These are phyloP conservation scores for Dendroctonus ponderosae DNA, from an alignment of 1,140 invertebrate species.

Conservation along the genomic window DNA sequence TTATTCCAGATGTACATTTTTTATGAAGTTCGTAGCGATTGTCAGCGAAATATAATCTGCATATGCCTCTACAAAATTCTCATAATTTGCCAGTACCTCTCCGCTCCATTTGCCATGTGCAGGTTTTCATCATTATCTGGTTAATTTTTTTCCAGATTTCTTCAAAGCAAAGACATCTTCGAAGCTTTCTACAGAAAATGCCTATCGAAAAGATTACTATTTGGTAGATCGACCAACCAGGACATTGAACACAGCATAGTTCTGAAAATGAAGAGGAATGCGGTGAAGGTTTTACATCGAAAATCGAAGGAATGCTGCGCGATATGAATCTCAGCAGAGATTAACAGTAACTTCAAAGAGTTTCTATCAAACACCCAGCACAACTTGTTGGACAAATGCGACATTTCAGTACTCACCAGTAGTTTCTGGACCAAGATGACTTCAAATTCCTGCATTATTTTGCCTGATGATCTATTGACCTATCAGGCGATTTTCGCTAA, in stretches of 20 bases:
- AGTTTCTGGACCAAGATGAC: constrained; percentile 97
- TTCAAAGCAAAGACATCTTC: constrained; percentile 98
- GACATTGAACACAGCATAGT: constrained; percentile 98
- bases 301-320: constrained; percentile 98
- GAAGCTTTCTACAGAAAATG: constrained; percentile 99
- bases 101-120: neutral
- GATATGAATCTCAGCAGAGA: constrained; percentile 97
- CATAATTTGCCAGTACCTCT: too few species aligned
- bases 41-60: too few species aligned
- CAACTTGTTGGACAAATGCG: constrained; percentile 60
- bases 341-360: constrained; percentile 91
- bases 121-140: neutral
- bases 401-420: constrained; percentile 94
- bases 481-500: constrained; percentile 94
- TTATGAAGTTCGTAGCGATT: too few species aligned
- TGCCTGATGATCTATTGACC: constrained; percentile 85
- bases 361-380: constrained; percentile 52
- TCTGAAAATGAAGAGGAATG: constrained; percentile 95
- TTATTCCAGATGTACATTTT: too few species aligned
- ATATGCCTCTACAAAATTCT: too few species aligned
- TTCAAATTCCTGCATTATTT: constrained; percentile 80
- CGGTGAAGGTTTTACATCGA: constrained; percentile 93
- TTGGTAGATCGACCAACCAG: constrained; percentile 97
- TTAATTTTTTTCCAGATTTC: constrained; percentile 64
- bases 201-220: constrained; percentile 89